Conservation (phyloP, 2,888 invertebrate species). For the Celastrina argiolus region DNA sequence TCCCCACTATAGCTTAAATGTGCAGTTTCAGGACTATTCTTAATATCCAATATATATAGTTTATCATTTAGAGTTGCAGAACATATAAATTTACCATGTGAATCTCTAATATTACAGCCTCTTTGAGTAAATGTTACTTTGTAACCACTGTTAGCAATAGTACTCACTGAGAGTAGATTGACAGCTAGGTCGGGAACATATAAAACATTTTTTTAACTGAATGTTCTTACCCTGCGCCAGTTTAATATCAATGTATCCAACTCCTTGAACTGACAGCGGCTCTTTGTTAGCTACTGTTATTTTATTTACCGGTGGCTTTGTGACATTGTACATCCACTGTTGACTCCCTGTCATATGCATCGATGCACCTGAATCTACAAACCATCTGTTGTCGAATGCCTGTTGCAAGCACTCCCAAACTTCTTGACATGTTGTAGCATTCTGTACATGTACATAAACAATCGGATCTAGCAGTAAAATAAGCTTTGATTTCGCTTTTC, state of each 20-base stretch:
- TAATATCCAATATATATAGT: background rate
- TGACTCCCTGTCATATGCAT: background rate
- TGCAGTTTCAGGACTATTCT: background rate
- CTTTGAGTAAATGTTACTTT: slow-evolving; percentile 31
- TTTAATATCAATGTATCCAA: slow-evolving; percentile 26
- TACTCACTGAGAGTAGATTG: slow-evolving; percentile 35
- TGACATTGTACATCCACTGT: slow-evolving; percentile 21
- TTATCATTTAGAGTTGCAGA: slow-evolving; percentile 11
- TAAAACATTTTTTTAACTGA: slow-evolving; percentile 36
- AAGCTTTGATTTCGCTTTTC: too few relatives aligned
- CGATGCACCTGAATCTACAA: slow-evolving; percentile 16
- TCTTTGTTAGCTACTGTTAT: slow-evolving; percentile 34
- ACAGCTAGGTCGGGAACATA: slow-evolving; percentile 36
- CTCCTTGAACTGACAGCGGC: slow-evolving; percentile 31
- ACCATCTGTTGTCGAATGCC: too few relatives aligned
- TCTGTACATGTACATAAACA: too few relatives aligned
- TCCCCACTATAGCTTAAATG: too few relatives aligned
- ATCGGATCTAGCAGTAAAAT: too few relatives aligned
- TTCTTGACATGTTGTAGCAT: too few relatives aligned
- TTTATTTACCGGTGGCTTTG: background rate
- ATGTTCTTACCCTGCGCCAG: slow-evolving; percentile 26
- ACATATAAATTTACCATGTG: background rate
- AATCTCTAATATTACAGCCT: slow-evolving; percentile 17
- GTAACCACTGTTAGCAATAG: slow-evolving; percentile 32
- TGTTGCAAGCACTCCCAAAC: too few relatives aligned